phyloP scores from a whole-genome alignment of 2,797 vertebrate species.

The Oreochromis mossambicus region DNA sequence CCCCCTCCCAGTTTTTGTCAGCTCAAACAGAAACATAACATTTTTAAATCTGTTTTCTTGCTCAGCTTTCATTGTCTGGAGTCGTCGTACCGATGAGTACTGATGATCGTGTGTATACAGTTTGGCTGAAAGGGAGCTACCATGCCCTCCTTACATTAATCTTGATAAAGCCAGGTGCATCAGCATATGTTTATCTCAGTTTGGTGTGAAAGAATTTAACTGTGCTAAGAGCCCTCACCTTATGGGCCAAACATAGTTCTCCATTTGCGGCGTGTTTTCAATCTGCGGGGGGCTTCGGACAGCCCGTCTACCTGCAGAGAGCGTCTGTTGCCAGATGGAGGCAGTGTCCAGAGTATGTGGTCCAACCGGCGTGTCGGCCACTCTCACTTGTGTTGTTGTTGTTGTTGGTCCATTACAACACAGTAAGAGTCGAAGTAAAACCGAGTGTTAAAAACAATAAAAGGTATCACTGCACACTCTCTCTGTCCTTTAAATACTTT shows the following conservation, averaged over 20 bases:
- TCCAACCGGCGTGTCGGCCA: neutral
- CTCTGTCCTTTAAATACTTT: neutral
- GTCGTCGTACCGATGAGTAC: neutral
- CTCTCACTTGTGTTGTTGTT: rapidly evolving
- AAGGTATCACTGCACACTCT: rapidly evolving
- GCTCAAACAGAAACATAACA: neutral
- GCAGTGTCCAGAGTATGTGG: neutral
- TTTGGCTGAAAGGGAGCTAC: too few species aligned
- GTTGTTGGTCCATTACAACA: neutral
- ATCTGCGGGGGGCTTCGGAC: rapidly evolving
- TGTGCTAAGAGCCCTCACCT: neutral
- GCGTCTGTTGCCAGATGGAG: neutral
- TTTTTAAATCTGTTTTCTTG: neutral
- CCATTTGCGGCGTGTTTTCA: neutral
- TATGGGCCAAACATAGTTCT: neutral
- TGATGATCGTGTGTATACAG: neutral
- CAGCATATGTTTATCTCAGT: neutral
- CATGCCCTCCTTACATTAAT: neutral
- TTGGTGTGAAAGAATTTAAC: neutral
- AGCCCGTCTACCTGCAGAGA: neutral
- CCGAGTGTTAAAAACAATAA: neutral
- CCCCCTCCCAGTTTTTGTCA: neutral
- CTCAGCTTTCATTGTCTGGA: neutral
- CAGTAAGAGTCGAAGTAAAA: neutral
- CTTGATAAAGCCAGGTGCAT: neutral